phyloP scores from a whole-genome alignment of 2,113 vertebrate species.

The Nettapus auritus region DNA sequence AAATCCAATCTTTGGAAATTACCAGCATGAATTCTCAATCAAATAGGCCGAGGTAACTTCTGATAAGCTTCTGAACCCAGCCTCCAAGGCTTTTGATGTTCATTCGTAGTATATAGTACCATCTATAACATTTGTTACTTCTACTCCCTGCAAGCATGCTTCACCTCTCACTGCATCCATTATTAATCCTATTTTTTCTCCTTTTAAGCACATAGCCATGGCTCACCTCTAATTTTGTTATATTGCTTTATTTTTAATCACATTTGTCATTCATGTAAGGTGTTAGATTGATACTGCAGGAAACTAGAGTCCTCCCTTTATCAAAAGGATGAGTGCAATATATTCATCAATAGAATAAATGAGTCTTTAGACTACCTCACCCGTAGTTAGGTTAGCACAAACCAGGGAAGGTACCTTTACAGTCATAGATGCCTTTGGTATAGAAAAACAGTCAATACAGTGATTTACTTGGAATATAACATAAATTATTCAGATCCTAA shows the following conservation, averaged over 20 bases:
- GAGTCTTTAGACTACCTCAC: neutral
- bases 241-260: constrained; percentile 39
- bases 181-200: constrained; percentile 45
- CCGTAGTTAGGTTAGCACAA: neutral
- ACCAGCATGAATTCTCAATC: constrained; percentile 62
- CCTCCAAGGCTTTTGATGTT: constrained; percentile 37
- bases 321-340: neutral
- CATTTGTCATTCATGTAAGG: neutral
- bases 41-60: constrained; percentile 52
- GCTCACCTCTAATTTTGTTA: constrained; percentile 33
- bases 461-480: neutral
- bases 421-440: neutral
- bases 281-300: neutral
- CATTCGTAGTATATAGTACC: constrained; percentile 1
- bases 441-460: neutral
- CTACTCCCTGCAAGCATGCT: constrained; percentile 23
- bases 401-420: neutral
- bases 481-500: neutral
- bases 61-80: constrained; percentile 59
- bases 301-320: neutral
- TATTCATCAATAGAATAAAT: neutral
- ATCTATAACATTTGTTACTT: constrained; percentile 48
- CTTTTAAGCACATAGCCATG: neutral
- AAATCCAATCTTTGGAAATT: constrained; percentile 66
- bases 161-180: constrained; percentile 34